Base-by-base conservation (phyloP, 1,140 invertebrate genomes). In the Caenorhabditis briggsae region DNA sequence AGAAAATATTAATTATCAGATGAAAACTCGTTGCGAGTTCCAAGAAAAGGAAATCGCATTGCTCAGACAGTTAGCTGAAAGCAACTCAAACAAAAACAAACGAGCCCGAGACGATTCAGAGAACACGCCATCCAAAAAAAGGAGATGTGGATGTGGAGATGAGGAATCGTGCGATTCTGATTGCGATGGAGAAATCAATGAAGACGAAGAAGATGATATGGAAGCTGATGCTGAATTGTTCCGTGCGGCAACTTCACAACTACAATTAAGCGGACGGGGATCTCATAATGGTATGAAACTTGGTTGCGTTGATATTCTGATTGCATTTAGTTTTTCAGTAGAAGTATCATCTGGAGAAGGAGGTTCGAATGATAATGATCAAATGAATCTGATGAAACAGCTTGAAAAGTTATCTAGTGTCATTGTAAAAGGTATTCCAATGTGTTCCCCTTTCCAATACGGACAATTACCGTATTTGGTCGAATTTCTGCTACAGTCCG, bases 361-460 rank as follows among this genome's bases (percentile, higher is more conserved):
- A 23, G 33, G 7, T 41, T 33, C 61, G n/a, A 70, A 70, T 5
- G 41, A 70, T 18, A 50, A 78, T 2, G n/a, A 78, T 5, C 6
- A 43, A n/a, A 41, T 41, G n/a, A 78, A 14, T 50, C 18, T 78
- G 2, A 78, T 78, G 46, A 50, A 78, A 50, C 70, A 78, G 14
- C 46, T 78, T 11, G 70, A 78, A 41, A 50, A 78, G n/a, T 20
- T 78, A 12, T 78, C 70, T 7, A 78, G 70, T 78, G 70, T 78
- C n/a, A 78, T 78, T 50, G 70, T 78, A 2, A 78, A 78, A 78
- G 65, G 65, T 74, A 33, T 33, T 33, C n/a, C n/a, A n/a, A n/a
- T n/a, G n/a, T n/a, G n/a, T n/a, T n/a, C n/a, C n/a, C n/a, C n/a
- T n/a, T n/a, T n/a, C n/a, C n/a, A n/a, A n/a, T n/a, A n/a, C n/a